phyloP scores from a whole-genome alignment of 2,113 vertebrate genomes.

The Notarius quadriscutis region DNA sequence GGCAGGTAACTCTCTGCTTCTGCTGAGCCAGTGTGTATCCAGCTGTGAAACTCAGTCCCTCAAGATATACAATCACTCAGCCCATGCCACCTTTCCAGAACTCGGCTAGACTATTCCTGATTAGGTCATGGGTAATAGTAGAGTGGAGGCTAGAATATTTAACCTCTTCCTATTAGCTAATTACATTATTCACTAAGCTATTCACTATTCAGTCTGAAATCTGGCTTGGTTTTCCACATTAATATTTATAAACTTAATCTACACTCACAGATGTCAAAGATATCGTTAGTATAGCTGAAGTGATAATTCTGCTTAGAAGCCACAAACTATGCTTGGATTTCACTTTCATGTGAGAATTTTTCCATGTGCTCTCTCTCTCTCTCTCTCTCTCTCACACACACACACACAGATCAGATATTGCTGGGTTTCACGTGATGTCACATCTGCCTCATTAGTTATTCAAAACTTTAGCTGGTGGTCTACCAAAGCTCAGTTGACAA shows the following conservation, averaged over 20 bases:
- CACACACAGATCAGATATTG: too few species aligned
- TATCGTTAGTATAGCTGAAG: neutral
- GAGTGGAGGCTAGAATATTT: neutral
- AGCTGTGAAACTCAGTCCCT: slow-evolving; percentile 3
- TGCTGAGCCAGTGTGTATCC: neutral
- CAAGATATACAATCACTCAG: neutral
- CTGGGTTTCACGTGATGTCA: too few species aligned
- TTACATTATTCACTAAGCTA: neutral
- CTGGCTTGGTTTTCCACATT: neutral
- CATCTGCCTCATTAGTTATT: too few species aligned
- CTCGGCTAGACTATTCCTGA: neutral
- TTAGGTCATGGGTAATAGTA: slow-evolving; percentile 10
- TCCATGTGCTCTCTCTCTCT: too few species aligned
- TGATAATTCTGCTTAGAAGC: neutral
- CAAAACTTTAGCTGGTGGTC: too few species aligned
- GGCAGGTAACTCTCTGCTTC: slow-evolving; percentile 1
- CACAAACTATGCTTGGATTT: too few species aligned
- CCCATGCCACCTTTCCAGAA: neutral
- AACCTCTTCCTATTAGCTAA: neutral
- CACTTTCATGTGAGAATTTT: too few species aligned
- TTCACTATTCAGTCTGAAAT: neutral
- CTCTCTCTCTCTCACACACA: too few species aligned
- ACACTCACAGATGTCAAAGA: neutral
- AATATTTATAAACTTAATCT: neutral
- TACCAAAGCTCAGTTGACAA: too few species aligned